phyloP scores from a whole-genome alignment of 2,888 invertebrate genomes.

The Eupithecia centaureata region DNA sequence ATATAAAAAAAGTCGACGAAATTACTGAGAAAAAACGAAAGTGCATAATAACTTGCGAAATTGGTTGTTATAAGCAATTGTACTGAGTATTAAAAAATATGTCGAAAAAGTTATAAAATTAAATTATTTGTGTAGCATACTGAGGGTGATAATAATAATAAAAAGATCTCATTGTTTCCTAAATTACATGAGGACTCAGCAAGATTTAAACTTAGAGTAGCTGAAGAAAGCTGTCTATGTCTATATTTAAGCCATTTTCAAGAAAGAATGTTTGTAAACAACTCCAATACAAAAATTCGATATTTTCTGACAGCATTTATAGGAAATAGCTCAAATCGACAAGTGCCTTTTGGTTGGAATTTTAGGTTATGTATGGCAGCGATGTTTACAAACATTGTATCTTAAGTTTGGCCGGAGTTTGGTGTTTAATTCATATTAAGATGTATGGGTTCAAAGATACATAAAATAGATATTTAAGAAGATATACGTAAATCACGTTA shows the following conservation, averaged over 20 bases:
- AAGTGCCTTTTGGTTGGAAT: too few species aligned
- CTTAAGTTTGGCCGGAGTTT: too few species aligned
- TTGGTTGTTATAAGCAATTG: conserved; percentile 18
- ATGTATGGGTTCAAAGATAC: not conserved
- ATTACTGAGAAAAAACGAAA: conserved; percentile 25
- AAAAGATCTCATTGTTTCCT: not conserved
- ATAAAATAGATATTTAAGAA: not conserved
- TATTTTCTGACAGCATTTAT: too few species aligned
- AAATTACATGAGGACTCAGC: not conserved
- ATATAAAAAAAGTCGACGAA: conserved; percentile 21
- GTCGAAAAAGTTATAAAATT: not conserved
- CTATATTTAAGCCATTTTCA: too few species aligned
- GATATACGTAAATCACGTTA: not conserved
- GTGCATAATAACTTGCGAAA: conserved; percentile 23
- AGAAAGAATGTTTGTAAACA: too few species aligned
- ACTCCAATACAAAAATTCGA: too few species aligned
- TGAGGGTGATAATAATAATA: not conserved
- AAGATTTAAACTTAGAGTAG: not conserved
- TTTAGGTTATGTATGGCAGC: too few species aligned
- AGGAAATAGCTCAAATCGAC: too few species aligned
- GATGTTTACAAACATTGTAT: too few species aligned
- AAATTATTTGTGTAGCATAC: not conserved
- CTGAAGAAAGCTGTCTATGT: not conserved
- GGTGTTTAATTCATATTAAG: too few species aligned
- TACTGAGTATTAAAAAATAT: conserved; percentile 1